Evolutionary conservation across 1,140 invertebrate species (phyloP), one percentile per base, ranked within the genome.

Genomic region (Laupala kohalensis): DNA sequence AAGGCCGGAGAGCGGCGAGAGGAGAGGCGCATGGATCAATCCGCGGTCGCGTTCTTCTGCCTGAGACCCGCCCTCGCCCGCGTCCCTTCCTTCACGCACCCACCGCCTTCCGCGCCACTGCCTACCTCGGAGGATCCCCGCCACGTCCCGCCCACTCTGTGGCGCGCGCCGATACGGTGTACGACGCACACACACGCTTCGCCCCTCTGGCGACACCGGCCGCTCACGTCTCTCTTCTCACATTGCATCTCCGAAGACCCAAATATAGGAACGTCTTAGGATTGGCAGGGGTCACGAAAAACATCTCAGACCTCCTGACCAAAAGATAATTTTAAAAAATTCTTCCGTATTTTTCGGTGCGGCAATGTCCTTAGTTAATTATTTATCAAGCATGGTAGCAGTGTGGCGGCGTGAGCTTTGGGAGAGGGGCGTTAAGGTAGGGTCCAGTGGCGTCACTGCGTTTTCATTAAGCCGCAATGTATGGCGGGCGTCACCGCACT

Each of bases 21-120:
- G 70, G 64, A 65, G 63, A 71, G 29, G 63, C 25, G 63, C 13
- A 71, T 26, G 70, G 70, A 63, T 71, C 70, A 71, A 65, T 71
- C 63, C 67, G 67, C 28, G 67, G 23, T 26, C 25, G n/a, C 19
- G 26, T 12, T 28, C 29, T 19, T 68, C 13, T 29, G 6, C 29
- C 3, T 26, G 3, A 2, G 23, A 6, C 64, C 64, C 64, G 23
- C 25, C 25, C 64, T 19, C 6, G 6, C 67, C 25, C 67, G 67
- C 24, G n/a, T 26, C 26, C 5, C 28, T 6, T 26, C 67, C 15
- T 25, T 19, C 64, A 5, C 6, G n/a, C 64, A 6, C 64, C 5
- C 64, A n/a, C 25, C 64, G n/a, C 64, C n/a, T n/a, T n/a, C 5
- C 64, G 25, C 64, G 5, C n/a, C n/a, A 6, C 64, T n/a, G 64